These are phyloP conservation scores for Drosophila nigrodunni DNA, from an alignment of 1,140 invertebrate genomes.

Conservation along the genomic window DNA sequence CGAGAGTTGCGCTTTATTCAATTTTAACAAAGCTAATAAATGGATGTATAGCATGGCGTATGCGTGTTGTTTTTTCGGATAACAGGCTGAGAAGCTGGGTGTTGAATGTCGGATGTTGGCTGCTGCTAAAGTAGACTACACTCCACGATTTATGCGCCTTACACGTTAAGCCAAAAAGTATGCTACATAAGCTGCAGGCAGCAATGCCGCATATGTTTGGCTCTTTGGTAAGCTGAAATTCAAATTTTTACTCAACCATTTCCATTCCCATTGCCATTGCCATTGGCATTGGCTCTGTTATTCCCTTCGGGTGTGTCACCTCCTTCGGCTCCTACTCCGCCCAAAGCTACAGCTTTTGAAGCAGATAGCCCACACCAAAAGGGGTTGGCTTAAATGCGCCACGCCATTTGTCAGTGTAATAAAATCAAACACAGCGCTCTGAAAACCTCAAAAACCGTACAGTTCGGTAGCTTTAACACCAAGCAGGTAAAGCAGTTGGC, in stretches of 20 bases:
- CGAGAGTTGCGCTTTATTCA: conserved; percentile 68
- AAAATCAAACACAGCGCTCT: conserved; percentile 79
- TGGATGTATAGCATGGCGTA: conserved; percentile 53
- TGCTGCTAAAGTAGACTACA: conserved; percentile 14
- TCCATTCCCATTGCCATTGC: conserved; percentile 43
- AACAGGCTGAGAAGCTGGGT: conserved; percentile 44
- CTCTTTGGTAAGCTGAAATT: conserved; percentile 77
- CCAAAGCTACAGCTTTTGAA: not conserved
- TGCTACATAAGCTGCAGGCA: conserved; percentile 75
- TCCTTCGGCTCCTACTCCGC: conserved; percentile 1
- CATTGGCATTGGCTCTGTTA: conserved; percentile 8
- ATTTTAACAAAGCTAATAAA: conserved; percentile 78
- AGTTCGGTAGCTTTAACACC: conserved; percentile 33
- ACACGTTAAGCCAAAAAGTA: conserved; percentile 78
- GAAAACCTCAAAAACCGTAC: conserved; percentile 53
- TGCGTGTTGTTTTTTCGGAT: conserved; percentile 20
- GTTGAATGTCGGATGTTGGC: too few relatives aligned
- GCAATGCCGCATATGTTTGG: conserved; percentile 64
- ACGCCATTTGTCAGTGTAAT: conserved; percentile 84
- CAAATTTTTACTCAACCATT: conserved; percentile 73
- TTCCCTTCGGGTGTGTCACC: conserved; percentile 39
- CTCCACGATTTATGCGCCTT: conserved; percentile 77
- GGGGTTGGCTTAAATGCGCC: conserved; percentile 79
- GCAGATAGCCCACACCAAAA: conserved; percentile 26
- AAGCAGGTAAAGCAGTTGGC: conserved; percentile 6